A percentile compares a stretch with the other conserved stretches of the same genome.
phyloP scores from a whole-genome alignment of 1,140 invertebrate species.

The Papilio polyxenes region DNA sequence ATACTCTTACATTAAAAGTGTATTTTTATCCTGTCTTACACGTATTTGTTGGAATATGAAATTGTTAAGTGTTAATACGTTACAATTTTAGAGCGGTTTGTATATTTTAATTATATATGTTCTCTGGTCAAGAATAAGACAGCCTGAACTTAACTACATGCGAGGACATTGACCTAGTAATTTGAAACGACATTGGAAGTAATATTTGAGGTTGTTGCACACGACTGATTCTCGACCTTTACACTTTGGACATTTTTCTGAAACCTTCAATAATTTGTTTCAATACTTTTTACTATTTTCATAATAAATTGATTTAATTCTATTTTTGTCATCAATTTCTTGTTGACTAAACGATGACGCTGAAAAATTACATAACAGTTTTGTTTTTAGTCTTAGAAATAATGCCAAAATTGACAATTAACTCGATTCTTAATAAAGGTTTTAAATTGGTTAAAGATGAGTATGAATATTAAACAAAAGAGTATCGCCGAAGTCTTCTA shows the following conservation, averaged over 20 bases:
- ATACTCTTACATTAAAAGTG: too few species aligned
- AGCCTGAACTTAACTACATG: background rate
- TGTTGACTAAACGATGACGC: too few species aligned
- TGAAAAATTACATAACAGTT: background rate
- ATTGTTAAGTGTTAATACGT: background rate
- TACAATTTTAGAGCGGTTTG: background rate
- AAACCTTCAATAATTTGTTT: slow-evolving; percentile 28
- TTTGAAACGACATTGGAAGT: slow-evolving; percentile 29
- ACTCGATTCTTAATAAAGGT: too few species aligned
- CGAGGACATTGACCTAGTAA: slow-evolving; percentile 35
- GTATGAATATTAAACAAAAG: background rate
- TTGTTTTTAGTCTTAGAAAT: too few species aligned
- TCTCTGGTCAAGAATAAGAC: background rate
- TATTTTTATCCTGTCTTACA: too few species aligned
- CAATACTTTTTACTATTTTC: background rate
- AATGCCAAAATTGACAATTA: too few species aligned
- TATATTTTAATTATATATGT: background rate
- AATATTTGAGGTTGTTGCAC: slow-evolving; percentile 7
- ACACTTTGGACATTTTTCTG: slow-evolving; percentile 12
- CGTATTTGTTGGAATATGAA: background rate
- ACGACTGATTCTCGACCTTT: slow-evolving; percentile 25
- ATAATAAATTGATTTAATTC: background rate
- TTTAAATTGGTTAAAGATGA: too few species aligned
- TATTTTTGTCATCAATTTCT: background rate
- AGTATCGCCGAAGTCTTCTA: background rate